Percentiles rank a stretch among this genome's conserved stretches.
Evolutionary conservation across 1,140 invertebrate species (phyloP).

Genomic region (Pantala flavescens): DNA sequence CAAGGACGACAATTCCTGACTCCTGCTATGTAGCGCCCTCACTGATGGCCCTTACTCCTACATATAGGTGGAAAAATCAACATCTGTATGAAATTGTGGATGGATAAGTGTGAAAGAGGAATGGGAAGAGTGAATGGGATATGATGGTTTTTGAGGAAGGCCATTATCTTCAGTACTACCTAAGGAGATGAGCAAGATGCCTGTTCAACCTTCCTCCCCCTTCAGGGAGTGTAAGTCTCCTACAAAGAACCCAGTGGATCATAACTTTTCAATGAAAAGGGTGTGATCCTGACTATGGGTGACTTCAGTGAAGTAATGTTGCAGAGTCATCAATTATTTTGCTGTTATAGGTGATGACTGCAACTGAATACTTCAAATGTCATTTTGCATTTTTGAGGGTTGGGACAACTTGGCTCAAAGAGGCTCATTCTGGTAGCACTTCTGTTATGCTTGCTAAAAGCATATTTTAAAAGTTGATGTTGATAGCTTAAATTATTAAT

Average conservation of each 20-base stretch:
- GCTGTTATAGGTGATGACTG: neutral
- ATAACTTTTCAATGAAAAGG: slow-evolving; percentile 2
- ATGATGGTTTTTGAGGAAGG: neutral
- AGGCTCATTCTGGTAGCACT: neutral
- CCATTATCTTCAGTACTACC: neutral
- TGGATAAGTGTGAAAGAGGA: neutral
- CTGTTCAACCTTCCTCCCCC: slow-evolving; percentile 2
- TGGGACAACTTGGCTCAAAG: neutral
- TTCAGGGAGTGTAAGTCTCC: neutral
- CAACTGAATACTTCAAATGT: neutral
- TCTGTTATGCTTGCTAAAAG: neutral
- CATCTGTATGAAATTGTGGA: slow-evolving; percentile 7
- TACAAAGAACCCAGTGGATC: neutral
- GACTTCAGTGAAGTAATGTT: neutral
- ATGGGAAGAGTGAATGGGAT: neutral
- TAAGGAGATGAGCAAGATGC: neutral
- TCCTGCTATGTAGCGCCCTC: slow-evolving; percentile 97
- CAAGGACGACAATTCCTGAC: slow-evolving; percentile 93
- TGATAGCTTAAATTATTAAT: neutral
- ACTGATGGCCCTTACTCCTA: slow-evolving; percentile 79
- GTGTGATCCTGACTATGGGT: neutral
- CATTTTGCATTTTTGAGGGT: neutral
- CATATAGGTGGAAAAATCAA: slow-evolving; percentile 38
- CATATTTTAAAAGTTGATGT: neutral
- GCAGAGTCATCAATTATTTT: slow-evolving; percentile 2